Evolutionary conservation across 2,113 vertebrate genomes (phyloP).

Genomic region (Pluvianellus socialis): DNA sequence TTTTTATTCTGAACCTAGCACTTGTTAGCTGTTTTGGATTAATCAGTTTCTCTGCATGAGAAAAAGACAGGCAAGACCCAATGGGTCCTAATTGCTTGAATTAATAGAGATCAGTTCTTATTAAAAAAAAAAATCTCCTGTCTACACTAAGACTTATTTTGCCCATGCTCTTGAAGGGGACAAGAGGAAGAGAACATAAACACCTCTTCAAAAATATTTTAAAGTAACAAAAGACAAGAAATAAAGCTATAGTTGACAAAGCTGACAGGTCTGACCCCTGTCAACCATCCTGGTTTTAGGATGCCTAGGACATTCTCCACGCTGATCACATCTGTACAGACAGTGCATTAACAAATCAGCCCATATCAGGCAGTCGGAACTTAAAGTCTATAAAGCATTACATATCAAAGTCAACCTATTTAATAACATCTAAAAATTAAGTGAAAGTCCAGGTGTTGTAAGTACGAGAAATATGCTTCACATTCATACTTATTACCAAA

Average conservation of each 20-base stretch:
- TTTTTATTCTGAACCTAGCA: neutral
- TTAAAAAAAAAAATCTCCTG: neutral
- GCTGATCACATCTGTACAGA: neutral
- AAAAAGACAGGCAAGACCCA: neutral
- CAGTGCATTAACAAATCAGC: neutral
- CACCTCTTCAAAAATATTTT: neutral
- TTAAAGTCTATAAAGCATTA: neutral
- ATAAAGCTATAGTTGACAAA: neutral
- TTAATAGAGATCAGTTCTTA: neutral
- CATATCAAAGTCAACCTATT: neutral
- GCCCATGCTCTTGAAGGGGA: fast-evolving
- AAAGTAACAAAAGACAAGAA: neutral
- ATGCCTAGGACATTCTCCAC: neutral
- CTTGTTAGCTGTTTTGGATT: neutral
- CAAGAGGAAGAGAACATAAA: neutral
- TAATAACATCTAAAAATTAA: neutral
- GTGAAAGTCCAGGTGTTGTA: neutral
- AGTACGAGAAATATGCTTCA: neutral
- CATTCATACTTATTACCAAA: neutral
- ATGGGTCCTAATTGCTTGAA: neutral
- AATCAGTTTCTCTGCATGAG: neutral
- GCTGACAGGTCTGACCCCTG: neutral
- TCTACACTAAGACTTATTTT: neutral
- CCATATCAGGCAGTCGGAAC: neutral
- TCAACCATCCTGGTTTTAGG: neutral